These are phyloP conservation scores for Drosophila saltans DNA, from an alignment of 1,140 invertebrate species.

Conservation along the genomic window DNA sequence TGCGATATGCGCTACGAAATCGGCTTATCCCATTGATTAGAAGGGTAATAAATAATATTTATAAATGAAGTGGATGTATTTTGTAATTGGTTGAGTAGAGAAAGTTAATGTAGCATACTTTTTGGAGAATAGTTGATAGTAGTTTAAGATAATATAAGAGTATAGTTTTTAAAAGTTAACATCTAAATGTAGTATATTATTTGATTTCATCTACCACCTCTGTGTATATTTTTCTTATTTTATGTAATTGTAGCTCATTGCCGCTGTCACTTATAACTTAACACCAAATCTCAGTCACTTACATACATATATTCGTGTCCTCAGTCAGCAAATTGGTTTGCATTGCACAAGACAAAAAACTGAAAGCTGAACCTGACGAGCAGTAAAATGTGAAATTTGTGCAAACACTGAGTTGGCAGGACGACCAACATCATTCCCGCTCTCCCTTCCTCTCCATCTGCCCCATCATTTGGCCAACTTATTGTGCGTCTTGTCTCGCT, in stretches of 20 bases:
- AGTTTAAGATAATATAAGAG: too few relatives aligned
- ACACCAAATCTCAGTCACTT: conserved; percentile 53
- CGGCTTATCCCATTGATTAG: conserved; percentile 22
- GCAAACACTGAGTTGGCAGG: conserved; percentile 61
- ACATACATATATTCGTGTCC: conserved; percentile 37
- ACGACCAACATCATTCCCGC: not conserved
- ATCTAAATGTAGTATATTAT: not conserved
- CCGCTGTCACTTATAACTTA: conserved; percentile 19
- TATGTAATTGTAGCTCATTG: conserved; percentile 33
- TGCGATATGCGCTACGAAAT: conserved; percentile 56
- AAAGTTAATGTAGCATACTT: not conserved
- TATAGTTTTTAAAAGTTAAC: not conserved
- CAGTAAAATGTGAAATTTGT: conserved; percentile 78
- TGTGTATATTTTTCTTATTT: too few relatives aligned
- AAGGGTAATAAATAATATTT: not conserved
- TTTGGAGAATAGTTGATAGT: not conserved
- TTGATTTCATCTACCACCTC: not conserved
- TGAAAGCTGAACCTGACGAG: conserved; percentile 44
- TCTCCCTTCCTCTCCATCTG: not conserved
- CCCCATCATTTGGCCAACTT: conserved; percentile 1
- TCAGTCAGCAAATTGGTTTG: conserved; percentile 72
- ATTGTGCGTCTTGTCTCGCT: conserved; percentile 27
- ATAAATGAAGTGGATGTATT: not conserved
- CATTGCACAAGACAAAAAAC: conserved; percentile 72
- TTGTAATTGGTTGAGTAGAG: too few relatives aligned